Evolutionary conservation across 2,888 invertebrate genomes (phyloP).

Genomic region (Habroteleia sp.): DNA sequence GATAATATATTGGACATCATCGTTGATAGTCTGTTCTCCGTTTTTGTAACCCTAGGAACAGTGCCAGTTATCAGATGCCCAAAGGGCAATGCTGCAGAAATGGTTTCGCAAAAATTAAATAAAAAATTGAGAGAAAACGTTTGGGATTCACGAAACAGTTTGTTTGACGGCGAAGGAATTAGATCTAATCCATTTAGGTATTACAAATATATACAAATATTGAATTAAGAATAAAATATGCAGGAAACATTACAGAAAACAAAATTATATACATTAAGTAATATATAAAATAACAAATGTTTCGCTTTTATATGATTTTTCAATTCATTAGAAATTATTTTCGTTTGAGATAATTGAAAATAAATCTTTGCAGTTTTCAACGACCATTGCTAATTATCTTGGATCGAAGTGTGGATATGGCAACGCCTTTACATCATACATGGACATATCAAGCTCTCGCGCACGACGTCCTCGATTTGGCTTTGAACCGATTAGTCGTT

Average conservation of each 20-base stretch:
- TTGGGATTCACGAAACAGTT: constrained; percentile 97
- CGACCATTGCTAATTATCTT: constrained; percentile 95
- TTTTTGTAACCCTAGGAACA: constrained; percentile 97
- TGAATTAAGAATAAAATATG: too few relatives aligned
- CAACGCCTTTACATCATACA: constrained; percentile 98
- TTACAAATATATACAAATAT: too few relatives aligned
- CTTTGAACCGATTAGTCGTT: constrained; percentile 91
- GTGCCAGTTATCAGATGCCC: constrained; percentile 88
- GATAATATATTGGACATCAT: constrained; percentile 95
- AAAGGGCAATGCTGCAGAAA: constrained; percentile 98
- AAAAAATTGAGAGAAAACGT: constrained; percentile 98
- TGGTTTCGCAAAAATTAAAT: constrained; percentile 98
- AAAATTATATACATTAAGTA: too few relatives aligned
- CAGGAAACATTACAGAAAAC: too few relatives aligned
- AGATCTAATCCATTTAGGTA: constrained; percentile 85
- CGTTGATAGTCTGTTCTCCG: constrained; percentile 97
- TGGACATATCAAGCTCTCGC: constrained; percentile 99
- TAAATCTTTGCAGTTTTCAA: constrained; percentile 89
- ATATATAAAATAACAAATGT: too few relatives aligned
- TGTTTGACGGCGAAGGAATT: constrained; percentile 93
- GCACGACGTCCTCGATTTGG: constrained; percentile 96
- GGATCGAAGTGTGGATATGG: constrained; percentile 97
- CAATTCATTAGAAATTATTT: not conserved
- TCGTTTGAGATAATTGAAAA: too few relatives aligned
- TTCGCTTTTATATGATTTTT: too few relatives aligned